Base-by-base conservation (phyloP, 2,888 invertebrate species). In the Epinotia bilunana region DNA sequence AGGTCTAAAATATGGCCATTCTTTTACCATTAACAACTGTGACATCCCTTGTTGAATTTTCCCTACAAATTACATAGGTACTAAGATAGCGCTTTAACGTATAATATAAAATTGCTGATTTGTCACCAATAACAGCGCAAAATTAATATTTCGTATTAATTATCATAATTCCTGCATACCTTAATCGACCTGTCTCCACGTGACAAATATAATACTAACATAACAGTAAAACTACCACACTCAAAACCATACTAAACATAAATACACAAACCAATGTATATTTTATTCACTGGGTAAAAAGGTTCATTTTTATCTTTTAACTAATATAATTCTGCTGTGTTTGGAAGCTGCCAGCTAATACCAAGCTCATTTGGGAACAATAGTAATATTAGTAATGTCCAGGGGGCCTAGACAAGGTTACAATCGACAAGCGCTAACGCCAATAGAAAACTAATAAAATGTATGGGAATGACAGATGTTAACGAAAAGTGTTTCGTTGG, bases 91-190 rank as follows among this genome's bases (percentile, higher is more conserved):
- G 33, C 33, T 33, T n/a, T n/a, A n/a, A n/a, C n/a, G n/a, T n/a
- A n/a, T n/a, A n/a, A n/a, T n/a, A n/a, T n/a, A n/a, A n/a, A n/a
- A n/a, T n/a, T 13, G 28, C 23, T 13, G 11, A 55, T 46, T 57
- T 64, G 46, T 57, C 18, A 43, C 23, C 18, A 20, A 46, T 28
- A 57, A 63, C 57, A 43, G 13, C 43, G 23, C 23, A 28, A 28
- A 57, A 49, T 43, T 18, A 62, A 62, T 33, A 69, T 68, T 73
- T 68, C 64, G 57, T 28, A 73, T 58, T 73, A 62, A 73, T 73
- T 28, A 73, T 60, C 62, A 62, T 73, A 73, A 68, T 69, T 73
- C 61, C 43, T 6, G 53, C 60, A 18, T 18, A 33, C 49, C 49
- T 62, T 58, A 74, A 20, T 69, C 73, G 57, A 57, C 57, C 57